These are phyloP conservation scores for Eristalis pertinax DNA, from an alignment of 2,888 invertebrate species.

Conservation along the genomic window DNA sequence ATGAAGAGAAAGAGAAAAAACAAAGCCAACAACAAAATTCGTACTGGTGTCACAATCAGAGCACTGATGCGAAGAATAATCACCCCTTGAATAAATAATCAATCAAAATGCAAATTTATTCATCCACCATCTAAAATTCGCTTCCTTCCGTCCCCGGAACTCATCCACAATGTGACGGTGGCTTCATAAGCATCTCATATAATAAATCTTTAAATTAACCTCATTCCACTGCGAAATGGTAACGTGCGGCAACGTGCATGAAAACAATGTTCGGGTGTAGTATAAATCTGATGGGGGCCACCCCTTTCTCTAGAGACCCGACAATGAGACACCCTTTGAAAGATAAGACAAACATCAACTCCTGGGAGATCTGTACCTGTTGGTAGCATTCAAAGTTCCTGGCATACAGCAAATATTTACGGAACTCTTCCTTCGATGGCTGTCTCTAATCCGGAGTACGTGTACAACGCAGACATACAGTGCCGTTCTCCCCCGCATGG, in stretches of 20 bases:
- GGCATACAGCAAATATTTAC: conserved; percentile 32
- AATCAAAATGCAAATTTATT: conserved; percentile 75
- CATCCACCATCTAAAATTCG: conserved; percentile 40
- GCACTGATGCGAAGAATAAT: conserved; percentile 70
- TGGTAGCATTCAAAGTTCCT: conserved; percentile 30
- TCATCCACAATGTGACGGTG: neutral
- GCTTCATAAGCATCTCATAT: conserved; percentile 43
- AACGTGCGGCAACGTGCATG: conserved; percentile 44
- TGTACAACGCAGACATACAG: conserved; percentile 4
- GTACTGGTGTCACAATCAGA: conserved; percentile 70
- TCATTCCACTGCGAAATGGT: conserved; percentile 42
- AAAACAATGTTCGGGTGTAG: conserved; percentile 49
- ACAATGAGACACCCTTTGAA: conserved; percentile 37
- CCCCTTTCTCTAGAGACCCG: conserved; percentile 7
- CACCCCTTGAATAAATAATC: conserved; percentile 74
- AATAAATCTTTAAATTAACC: conserved; percentile 65
- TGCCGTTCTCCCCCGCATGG: neutral
- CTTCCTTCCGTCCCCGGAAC: neutral
- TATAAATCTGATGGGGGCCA: conserved; percentile 17
- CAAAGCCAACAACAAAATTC: conserved; percentile 58
- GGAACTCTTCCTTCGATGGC: neutral
- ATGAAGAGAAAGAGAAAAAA: conserved; percentile 43
- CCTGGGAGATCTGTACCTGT: conserved; percentile 49
- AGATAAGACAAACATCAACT: conserved; percentile 51
- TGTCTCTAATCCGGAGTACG: conserved; percentile 25